Evolutionary conservation across 2,888 invertebrate genomes (phyloP).

Genomic region (Rhingia campestris): DNA sequence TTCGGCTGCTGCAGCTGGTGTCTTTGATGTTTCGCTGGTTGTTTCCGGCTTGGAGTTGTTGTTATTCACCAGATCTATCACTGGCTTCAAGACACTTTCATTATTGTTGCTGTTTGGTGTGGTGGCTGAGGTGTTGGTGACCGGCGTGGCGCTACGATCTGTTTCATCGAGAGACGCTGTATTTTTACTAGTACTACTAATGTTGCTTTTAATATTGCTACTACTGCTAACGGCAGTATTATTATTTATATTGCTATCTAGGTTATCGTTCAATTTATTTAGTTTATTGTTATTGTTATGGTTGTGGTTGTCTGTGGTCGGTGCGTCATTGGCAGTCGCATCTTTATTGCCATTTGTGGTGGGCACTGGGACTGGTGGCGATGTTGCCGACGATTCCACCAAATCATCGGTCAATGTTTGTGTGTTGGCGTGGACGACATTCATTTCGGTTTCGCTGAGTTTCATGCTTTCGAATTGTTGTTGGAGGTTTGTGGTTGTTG

Average conservation of each 20-base stretch:
- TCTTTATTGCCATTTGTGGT: conserved; percentile 41
- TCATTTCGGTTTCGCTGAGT: conserved; percentile 53
- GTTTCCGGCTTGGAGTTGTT: conserved; percentile 10
- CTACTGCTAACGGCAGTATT: conserved; percentile 45
- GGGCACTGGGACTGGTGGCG: background rate
- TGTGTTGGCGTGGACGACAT: conserved; percentile 49
- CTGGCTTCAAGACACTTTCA: background rate
- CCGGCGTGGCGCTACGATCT: conserved; percentile 37
- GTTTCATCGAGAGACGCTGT: conserved; percentile 55
- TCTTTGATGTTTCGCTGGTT: conserved; percentile 2
- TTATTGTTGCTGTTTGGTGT: conserved; percentile 5
- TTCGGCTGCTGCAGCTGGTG: background rate
- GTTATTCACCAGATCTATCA: conserved; percentile 53
- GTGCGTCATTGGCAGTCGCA: background rate
- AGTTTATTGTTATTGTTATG: conserved; percentile 42
- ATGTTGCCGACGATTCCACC: conserved; percentile 17
- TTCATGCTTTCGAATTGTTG: conserved; percentile 56
- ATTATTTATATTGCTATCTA: conserved; percentile 54
- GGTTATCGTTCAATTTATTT: conserved; percentile 43
- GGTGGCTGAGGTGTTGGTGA: background rate
- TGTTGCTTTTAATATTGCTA: conserved; percentile 56
- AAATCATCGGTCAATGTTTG: conserved; percentile 57
- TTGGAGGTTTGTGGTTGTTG: conserved; percentile 22
- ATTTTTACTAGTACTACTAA: conserved; percentile 52
- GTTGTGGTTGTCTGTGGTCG: conserved; percentile 33